Percentiles rank a stretch among this genome's conserved stretches.
Conservation (phyloP, 1,140 invertebrate genomes). For the Micrasema longulum region DNA sequence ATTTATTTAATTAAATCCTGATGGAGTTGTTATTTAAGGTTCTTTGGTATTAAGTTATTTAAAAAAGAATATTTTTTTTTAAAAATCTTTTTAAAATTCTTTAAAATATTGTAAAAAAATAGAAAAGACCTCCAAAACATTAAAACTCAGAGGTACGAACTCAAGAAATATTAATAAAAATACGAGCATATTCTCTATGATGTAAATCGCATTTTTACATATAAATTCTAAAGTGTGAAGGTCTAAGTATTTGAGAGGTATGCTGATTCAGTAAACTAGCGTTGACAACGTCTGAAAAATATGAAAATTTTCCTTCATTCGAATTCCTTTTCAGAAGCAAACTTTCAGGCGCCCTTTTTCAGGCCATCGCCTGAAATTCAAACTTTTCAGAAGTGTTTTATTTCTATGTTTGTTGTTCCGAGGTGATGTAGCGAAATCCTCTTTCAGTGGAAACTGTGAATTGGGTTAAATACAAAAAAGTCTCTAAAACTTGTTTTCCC, state of each 20-base stretch:
- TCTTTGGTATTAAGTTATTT: too few species aligned
- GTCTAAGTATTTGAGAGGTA: neutral
- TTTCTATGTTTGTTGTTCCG: slow-evolving; percentile 29
- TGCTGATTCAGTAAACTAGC: neutral
- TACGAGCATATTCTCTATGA: neutral
- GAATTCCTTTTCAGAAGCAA: slow-evolving; percentile 15
- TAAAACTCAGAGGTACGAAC: neutral
- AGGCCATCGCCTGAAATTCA: slow-evolving; percentile 26
- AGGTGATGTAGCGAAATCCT: slow-evolving; percentile 27
- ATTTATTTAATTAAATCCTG: too few species aligned
- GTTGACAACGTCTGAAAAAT: slow-evolving; percentile 16
- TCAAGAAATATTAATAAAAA: neutral
- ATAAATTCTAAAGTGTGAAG: too few species aligned
- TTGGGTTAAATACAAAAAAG: slow-evolving; percentile 35
- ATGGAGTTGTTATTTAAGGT: too few species aligned
- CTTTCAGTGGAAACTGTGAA: slow-evolving; percentile 23
- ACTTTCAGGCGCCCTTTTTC: slow-evolving; percentile 21
- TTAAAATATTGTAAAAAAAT: neutral
- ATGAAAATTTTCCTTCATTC: slow-evolving; percentile 21
- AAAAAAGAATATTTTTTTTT: too few species aligned
- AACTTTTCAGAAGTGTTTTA: slow-evolving; percentile 25
- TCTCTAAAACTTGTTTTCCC: slow-evolving; percentile 18
- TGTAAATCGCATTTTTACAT: too few species aligned
- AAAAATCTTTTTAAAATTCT: too few species aligned
- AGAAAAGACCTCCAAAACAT: neutral